phyloP scores from a whole-genome alignment of 2,888 invertebrate genomes.

The Congeria kusceri region DNA sequence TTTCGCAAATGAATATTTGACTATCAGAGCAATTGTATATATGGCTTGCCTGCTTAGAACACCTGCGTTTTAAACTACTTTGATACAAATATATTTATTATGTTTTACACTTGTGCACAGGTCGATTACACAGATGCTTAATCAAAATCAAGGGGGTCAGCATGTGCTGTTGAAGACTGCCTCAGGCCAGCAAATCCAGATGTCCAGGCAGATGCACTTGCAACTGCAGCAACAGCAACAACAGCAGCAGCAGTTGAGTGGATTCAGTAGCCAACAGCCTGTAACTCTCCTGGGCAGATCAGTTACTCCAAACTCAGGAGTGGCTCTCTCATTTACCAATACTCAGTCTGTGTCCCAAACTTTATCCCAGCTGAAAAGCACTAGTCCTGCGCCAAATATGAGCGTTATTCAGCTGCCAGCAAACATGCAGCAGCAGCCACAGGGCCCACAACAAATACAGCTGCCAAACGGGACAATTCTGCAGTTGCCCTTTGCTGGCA shows the following conservation, averaged over 20 bases:
- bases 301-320: constrained; percentile 55
- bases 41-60: no score
- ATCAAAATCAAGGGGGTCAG: no score
- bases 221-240: constrained; percentile 64
- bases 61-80: no score
- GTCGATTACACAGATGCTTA: no score
- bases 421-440: constrained; percentile 54
- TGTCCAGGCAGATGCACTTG: constrained; percentile 58
- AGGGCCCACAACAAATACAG: constrained; percentile 64
- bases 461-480: constrained; percentile 58
- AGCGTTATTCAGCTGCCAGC: constrained; percentile 68
- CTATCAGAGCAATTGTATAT: no score
- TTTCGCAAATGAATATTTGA: no score
- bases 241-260: constrained; percentile 47
- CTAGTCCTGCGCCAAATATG: constrained; percentile 66
- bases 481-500: constrained; percentile 46
- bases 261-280: constrained; percentile 61
- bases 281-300: constrained; percentile 70
- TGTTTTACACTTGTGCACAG: neutral
- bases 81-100: no score
- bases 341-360: constrained; percentile 44
- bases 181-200: constrained; percentile 58
- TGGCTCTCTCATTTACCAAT: constrained; percentile 54
- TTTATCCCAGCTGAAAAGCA: constrained; percentile 47
- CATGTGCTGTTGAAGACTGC: constrained; percentile 64